Evolutionary conservation across 2,113 vertebrate genomes (phyloP).

Genomic region (Globicephala melas): DNA sequence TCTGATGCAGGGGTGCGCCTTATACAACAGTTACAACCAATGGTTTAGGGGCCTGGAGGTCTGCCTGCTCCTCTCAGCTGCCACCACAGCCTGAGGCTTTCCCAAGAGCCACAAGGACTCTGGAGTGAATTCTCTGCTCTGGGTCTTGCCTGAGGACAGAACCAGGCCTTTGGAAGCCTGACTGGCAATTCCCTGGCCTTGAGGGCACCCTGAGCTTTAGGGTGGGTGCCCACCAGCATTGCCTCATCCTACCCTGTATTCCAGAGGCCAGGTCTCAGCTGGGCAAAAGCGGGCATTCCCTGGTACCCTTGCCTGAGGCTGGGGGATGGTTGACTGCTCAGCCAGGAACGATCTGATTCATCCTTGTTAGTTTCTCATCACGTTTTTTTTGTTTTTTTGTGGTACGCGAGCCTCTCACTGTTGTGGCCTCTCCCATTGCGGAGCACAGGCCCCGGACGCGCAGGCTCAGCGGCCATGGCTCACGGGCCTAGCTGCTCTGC

Average conservation of each 20-base stretch:
- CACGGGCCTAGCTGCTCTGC: no score
- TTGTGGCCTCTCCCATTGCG: no score
- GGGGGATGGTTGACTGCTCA: not conserved
- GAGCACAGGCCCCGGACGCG: no score
- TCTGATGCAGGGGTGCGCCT: not conserved
- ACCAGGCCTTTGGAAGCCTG: not conserved
- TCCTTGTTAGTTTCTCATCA: not conserved
- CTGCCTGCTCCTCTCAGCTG: rapidly evolving
- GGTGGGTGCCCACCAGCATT: not conserved
- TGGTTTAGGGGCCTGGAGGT: not conserved
- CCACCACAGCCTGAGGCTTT: rapidly evolving
- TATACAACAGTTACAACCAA: not conserved
- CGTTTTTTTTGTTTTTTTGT: conserved; percentile 35
- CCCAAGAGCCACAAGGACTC: not conserved
- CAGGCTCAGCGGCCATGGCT: no score
- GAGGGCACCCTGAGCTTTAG: not conserved
- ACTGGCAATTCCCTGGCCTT: not conserved
- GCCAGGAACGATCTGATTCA: not conserved
- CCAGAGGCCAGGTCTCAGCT: not conserved
- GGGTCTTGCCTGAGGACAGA: not conserved
- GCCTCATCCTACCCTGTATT: not conserved
- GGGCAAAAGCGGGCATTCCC: not conserved
- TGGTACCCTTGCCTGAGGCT: not conserved
- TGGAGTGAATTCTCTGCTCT: not conserved
- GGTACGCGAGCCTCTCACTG: no score